A percentile compares a stretch with the other conserved stretches of the same genome.
Conservation (phyloP, 2,888 invertebrate species). For the Drosophila phalerata region DNA sequence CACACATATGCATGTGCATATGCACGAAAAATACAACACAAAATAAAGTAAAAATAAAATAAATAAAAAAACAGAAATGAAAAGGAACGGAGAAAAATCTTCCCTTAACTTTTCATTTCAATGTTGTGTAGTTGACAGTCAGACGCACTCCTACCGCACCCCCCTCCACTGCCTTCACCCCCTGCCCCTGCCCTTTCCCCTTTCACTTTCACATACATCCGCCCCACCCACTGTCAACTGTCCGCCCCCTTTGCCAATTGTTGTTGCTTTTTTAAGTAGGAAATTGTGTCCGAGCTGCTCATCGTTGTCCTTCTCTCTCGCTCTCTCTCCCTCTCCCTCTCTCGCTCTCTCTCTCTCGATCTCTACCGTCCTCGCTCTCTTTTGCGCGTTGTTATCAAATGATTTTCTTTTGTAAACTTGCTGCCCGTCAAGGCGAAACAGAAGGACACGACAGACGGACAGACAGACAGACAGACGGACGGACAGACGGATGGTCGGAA, state of each 20-base stretch:
- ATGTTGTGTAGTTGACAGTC: conserved; percentile 80
- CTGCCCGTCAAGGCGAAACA: conserved; percentile 51
- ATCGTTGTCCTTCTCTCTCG: conserved; percentile 30
- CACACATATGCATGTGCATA: conserved; percentile 52
- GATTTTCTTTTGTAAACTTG: conserved; percentile 76
- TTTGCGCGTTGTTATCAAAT: conserved; percentile 61
- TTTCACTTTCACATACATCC: too few relatives aligned
- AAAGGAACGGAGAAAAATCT: conserved; percentile 61
- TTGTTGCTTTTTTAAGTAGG: conserved; percentile 75
- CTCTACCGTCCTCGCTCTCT: background rate
- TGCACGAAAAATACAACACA: conserved; percentile 36
- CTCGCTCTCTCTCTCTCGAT: background rate
- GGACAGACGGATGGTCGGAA: conserved; percentile 15
- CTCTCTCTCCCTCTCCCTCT: conserved; percentile 2
- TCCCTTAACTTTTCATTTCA: conserved; percentile 74
- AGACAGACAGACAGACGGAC: conserved; percentile 4
- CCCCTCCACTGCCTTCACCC: background rate
- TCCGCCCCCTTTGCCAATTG: conserved; percentile 49
- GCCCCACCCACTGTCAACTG: conserved; percentile 8
- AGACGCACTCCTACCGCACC: conserved; percentile 37
- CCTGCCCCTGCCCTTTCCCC: background rate
- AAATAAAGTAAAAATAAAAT: conserved; percentile 25
- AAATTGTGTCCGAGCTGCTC: conserved; percentile 77
- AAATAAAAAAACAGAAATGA: conserved; percentile 27
- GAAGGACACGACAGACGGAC: conserved; percentile 32